Conservation (phyloP, 92 coral and sea anemone genomes). For the Pocillopora grandis region DNA sequence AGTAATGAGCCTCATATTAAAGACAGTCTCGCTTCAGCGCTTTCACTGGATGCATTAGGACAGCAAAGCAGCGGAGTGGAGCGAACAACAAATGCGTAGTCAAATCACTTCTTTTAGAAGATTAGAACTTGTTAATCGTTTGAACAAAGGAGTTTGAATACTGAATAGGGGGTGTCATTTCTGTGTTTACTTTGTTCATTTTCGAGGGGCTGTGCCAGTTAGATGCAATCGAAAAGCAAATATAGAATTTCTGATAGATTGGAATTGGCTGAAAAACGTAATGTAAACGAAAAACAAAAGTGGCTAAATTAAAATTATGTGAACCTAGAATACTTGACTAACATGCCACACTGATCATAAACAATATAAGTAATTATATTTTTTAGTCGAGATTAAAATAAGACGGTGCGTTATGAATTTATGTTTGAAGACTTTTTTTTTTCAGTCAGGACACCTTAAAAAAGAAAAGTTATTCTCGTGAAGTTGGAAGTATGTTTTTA, state of each 20-base stretch:
- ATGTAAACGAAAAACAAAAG: neutral
- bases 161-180: constrained; percentile 27
- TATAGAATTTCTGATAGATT: constrained; percentile 9
- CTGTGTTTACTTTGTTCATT: constrained; percentile 21
- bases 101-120: constrained; percentile 35
- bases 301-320: neutral
- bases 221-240: constrained; percentile 14
- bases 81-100: neutral
- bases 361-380: constrained; percentile 1
- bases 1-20: constrained; percentile 25
- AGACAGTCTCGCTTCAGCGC: constrained; percentile 12
- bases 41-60: constrained; percentile 13
- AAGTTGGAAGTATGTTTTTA: neutral
- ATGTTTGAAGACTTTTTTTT: neutral
- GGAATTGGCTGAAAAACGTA: neutral
- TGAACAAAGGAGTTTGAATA: constrained; percentile 39
- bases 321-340: too few relatives aligned
- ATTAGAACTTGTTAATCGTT: constrained; percentile 30
- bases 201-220: constrained; percentile 14
- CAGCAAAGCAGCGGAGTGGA: constrained; percentile 9
- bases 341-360: neutral
- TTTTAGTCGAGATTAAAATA: neutral
- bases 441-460: neutral
- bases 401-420: neutral
- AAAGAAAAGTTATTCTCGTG: neutral